Base-by-base conservation (phyloP, 1,140 invertebrate species). In the Zaprionus capensis region DNA sequence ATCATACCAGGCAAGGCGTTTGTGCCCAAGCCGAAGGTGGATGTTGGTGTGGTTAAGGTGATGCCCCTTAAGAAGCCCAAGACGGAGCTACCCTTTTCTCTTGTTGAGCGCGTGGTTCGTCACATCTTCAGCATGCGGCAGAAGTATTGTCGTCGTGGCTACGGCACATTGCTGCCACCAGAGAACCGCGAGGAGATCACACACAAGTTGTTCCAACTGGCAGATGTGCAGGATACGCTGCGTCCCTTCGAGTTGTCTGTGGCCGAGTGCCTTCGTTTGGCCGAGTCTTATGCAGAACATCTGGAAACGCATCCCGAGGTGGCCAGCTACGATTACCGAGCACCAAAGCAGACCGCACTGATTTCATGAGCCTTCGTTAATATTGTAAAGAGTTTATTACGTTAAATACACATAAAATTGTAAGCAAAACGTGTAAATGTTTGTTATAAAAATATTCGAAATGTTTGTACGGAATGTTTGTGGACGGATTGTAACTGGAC, bases 41-140 rank as follows among this genome's bases (percentile, higher is more conserved):
- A 99, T 94, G 98, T 99, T 5, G 98, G 97, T 55, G 96, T 99
- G 11, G 98, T 99, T 0, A 96, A 96, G 56, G 95, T 99, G 56
- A 95, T 95, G 24, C 99, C 99, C 4, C 91, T 96, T 4, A 95
- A 95, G 77, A 92, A 94, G 57, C 98, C 99, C 2, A 97, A 98
- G 75, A 94, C 94, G 1, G 93, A 95, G 49, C 93, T 97, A 31
- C 95, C 97, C 0, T 99, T 99, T 93, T 92, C 95, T 76, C 91
- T 98, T 14, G 96, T 99, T 53, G 98, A 99, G 91, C 99, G 99
- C 94, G 95, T 99, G 22, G 94, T 96, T 0, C 93, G 98, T 0
- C 95, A 96, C 75, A 94, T 99, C 59, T 99, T 99, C 93, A 95
- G 95, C 81, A 96, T 96, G 94, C 95, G 98, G 58, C 96, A 97